Conservation (phyloP, 2,113 vertebrate genomes). For the Centropus unirufus region DNA sequence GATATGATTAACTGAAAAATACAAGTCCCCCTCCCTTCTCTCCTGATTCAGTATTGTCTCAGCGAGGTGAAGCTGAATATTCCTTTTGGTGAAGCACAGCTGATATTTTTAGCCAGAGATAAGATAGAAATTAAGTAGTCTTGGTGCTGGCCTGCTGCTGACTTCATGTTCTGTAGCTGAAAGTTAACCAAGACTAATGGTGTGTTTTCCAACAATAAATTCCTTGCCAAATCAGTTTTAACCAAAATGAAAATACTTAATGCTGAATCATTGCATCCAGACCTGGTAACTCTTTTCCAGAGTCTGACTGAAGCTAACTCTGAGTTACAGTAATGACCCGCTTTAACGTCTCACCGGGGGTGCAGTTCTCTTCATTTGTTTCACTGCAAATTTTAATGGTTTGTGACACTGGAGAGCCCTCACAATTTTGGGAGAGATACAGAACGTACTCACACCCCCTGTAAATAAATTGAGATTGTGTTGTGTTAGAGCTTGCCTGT, state of each 20-base stretch:
- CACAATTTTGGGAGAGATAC: neutral
- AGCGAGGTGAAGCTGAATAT: neutral
- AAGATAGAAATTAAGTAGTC: neutral
- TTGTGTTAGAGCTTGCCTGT: neutral
- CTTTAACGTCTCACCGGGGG: neutral
- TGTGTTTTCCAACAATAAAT: neutral
- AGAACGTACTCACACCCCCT: fast-evolving
- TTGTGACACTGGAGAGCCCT: neutral
- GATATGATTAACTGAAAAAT: neutral
- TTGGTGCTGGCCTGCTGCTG: neutral
- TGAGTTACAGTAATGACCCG: neutral
- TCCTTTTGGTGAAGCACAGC: neutral
- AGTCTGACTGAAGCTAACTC: neutral
- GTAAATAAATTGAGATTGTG: neutral
- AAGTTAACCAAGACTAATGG: neutral
- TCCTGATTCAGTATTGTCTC: neutral
- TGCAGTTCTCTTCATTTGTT: neutral
- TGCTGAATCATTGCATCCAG: neutral
- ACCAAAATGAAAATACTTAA: neutral
- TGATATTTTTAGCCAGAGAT: neutral
- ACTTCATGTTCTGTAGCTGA: neutral
- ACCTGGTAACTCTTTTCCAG: neutral
- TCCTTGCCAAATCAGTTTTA: neutral
- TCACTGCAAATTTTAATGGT: neutral
- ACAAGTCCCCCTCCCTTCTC: neutral